Evolutionary conservation across 2,888 invertebrate species (phyloP), one percentile per base, ranked within the genome.

Genomic region (Coelopa pilipes): DNA sequence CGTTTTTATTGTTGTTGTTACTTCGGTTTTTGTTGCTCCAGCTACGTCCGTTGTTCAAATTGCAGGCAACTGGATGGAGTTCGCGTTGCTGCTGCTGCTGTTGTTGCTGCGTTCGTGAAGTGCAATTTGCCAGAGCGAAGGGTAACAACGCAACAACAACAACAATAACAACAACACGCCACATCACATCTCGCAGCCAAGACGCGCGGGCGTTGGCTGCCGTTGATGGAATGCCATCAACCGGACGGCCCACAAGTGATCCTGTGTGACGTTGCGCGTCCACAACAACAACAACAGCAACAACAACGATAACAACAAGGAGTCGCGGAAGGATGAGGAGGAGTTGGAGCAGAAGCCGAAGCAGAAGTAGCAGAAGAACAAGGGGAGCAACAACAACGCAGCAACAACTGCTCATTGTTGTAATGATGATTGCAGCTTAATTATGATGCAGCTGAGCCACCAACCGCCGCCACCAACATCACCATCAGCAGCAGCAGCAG

Each of bases 381-480:
- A 67, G 62, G 66, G 62, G 72, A 59, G 21, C 63, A 2, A 53
- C 15, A 49, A 53, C 71, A 74, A 72, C 3, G 55, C 15, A 49
- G 59, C 71, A 74, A 72, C 76, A 75, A 76, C 79, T 76, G 78
- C 77, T 72, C 71, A 77, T 78, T 79, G 82, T 81, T 83, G 81
- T 85, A 85, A 85, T 85, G 85, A 85, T 85, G 85, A 85, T 85
- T 85, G 84, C 85, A 83, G 84, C 84, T 84, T 85, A 85, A 85
- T 85, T 85, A 84, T 82, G 84, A 84, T 82, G 85, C 83, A 81
- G 77, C 63, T 65, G 65, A 70, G 65, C 79, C 76, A 34, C 34
- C 34, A 34, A 34, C 34, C 34, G 34, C 34, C 34, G 34, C 34
- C 34, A 34, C 34, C 34, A 34, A 34, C 34, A 34, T 34, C 34